Conservation (phyloP, 2,888 invertebrate genomes). For the Phalera bucephala region DNA sequence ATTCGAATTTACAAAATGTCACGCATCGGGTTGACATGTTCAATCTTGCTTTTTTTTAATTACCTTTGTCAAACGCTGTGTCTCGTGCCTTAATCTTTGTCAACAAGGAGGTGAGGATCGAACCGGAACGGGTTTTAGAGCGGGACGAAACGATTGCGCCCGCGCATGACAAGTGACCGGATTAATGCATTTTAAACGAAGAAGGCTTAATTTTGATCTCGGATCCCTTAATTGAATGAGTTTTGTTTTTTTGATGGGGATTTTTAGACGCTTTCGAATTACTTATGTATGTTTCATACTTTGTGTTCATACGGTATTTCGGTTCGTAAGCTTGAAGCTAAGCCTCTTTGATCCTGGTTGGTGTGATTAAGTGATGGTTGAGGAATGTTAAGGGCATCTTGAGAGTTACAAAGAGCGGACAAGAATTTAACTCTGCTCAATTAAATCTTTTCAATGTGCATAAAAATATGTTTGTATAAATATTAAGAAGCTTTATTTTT, state of each 20-base stretch:
- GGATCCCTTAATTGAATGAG: constrained; percentile 71
- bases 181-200: constrained; percentile 82
- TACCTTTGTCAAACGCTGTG: constrained; percentile 49
- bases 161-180: constrained; percentile 78
- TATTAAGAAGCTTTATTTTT: too few relatives aligned
- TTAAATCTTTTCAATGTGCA: not conserved
- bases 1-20: constrained; percentile 63
- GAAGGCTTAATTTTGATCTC: constrained; percentile 80
- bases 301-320: constrained; percentile 3
- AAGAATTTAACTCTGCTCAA: not conserved
- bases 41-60: constrained; percentile 43
- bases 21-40: constrained; percentile 50
- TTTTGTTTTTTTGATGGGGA: constrained; percentile 42
- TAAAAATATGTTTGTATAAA: too few relatives aligned
- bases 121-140: constrained; percentile 73
- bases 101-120: constrained; percentile 54
- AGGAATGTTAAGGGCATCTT: not conserved
- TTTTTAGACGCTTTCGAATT: constrained; percentile 27
- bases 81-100: constrained; percentile 63
- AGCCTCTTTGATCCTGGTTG: not conserved
- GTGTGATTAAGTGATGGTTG: not conserved
- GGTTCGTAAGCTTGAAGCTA: not conserved
- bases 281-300: constrained; percentile 18
- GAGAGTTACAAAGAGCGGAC: not conserved
- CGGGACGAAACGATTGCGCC: constrained; percentile 56